Evolutionary conservation across 2,797 vertebrate species (phyloP), one percentile per base, ranked within the genome.

Genomic region (Glyptemys insculpta): DNA sequence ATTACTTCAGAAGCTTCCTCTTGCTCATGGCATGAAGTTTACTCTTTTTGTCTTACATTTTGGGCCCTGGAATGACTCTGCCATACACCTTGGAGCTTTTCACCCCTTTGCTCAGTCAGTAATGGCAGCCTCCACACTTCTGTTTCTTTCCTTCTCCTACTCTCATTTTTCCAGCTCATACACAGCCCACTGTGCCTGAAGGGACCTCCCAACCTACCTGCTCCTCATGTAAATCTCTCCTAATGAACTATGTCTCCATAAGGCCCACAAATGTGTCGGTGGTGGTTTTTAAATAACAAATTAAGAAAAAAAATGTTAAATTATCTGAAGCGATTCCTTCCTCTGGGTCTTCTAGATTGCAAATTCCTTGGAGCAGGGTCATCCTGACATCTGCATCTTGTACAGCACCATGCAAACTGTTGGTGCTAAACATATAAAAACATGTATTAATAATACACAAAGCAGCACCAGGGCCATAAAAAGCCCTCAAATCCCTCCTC

Each of bases 281-380:
- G 62, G 34, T n/a, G 8, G 34, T 19, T 76, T 76, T 76, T 27
- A 44, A 44, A 47, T 14, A 27, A 11, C 10, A 76, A 12, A 76
- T 52, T 53, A 94, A 94, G 87, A 86, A 9, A 8, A 78, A 25
- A 80, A 78, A 92, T 93, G 8, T n/a, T 65, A 88, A 88, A 90
- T 34, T 76, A 82, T 19, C 31, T 53, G 9, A 84, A 93, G 47
- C 79, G n/a, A 65, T 86, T 81, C 8, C 8, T 83, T 92, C 59
- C 52, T 92, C 65, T 76, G 16, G 44, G 2, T 56, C 23, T 76
- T 76, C 72, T 76, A 27, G 21, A 23, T 44, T 44, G 72, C 23
- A 76, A 27, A 76, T 23, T 76, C 23, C 5, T 44, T 76, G 23
- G 72, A 41, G 62, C 34, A 65, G 62, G 8, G 34, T 4, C 34